Conservation (phyloP, 2,888 invertebrate genomes). For the Scaptomyza cyrtandrae region DNA sequence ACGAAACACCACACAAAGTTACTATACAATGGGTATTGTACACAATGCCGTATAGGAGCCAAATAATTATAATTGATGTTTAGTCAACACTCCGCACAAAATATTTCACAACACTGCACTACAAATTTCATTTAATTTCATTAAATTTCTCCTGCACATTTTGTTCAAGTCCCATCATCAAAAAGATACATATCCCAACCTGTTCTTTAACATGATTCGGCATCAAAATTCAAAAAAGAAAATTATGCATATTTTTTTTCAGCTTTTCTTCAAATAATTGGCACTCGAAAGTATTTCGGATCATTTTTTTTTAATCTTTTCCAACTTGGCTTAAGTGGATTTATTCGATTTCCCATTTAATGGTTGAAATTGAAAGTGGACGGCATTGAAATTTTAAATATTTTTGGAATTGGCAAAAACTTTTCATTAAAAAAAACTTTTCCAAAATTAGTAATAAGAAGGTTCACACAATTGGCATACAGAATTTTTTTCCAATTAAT, state of each 20-base stretch:
- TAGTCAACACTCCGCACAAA: slow-evolving; percentile 11
- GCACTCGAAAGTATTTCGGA: neutral
- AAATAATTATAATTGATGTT: slow-evolving; percentile 23
- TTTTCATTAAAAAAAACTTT: neutral
- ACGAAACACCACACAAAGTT: slow-evolving; percentile 28
- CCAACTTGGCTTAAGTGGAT: slow-evolving; percentile 7
- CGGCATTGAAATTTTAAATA: neutral
- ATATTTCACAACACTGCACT: slow-evolving; percentile 11
- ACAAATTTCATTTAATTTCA: slow-evolving; percentile 4
- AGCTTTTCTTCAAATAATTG: slow-evolving; percentile 23
- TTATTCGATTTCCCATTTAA: neutral
- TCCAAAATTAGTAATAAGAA: neutral
- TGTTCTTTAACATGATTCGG: slow-evolving; percentile 3
- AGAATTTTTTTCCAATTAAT: neutral
- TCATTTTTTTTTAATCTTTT: neutral
- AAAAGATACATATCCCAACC: neutral
- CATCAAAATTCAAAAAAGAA: neutral
- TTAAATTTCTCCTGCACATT: slow-evolving; percentile 5
- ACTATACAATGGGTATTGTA: slow-evolving; percentile 14
- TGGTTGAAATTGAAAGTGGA: neutral
- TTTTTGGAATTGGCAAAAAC: slow-evolving; percentile 7
- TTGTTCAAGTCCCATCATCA: neutral
- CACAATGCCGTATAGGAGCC: slow-evolving; percentile 20
- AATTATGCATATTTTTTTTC: slow-evolving; percentile 18
- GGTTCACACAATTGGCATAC: neutral